phyloP scores from a whole-genome alignment of 2,797 vertebrate genomes.

The Myripristis murdjan region DNA sequence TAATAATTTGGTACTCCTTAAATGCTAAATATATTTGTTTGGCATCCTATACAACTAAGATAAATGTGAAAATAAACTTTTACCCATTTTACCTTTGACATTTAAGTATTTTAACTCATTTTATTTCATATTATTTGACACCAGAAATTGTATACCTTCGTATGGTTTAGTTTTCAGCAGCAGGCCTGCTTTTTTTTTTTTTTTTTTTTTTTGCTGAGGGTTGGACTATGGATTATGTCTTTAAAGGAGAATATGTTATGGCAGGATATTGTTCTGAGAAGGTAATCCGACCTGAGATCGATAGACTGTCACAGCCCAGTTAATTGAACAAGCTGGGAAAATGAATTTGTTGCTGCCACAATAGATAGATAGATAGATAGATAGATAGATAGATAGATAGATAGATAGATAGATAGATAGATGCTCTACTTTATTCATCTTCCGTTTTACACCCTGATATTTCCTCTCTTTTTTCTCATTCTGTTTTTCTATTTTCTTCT shows the following conservation, averaged over 20 bases:
- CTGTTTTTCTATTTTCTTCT: too few species aligned
- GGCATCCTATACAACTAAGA: too few species aligned
- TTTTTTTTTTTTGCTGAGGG: too few species aligned
- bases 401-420: constrained; percentile 4
- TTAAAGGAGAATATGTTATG: constrained; percentile 56
- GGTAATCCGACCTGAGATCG: constrained; percentile 75
- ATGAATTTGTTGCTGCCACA: constrained; percentile 64
- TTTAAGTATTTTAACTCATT: too few species aligned
- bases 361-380: constrained; percentile 2
- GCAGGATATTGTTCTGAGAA: constrained; percentile 69
- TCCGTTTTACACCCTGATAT: too few species aligned
- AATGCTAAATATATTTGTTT: too few species aligned
- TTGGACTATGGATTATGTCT: constrained; percentile 51
- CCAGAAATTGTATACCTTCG: not conserved
- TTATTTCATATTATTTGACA: not conserved
- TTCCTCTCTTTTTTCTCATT: too few species aligned
- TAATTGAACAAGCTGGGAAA: constrained; percentile 80
- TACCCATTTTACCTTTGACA: too few species aligned
- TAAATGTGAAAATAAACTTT: too few species aligned
- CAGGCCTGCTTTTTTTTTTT: constrained; percentile 14
- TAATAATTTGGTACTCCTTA: too few species aligned
- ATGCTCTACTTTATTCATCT: not conserved
- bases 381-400: constrained; percentile 30
- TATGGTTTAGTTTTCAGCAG: not conserved
- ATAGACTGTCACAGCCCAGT: constrained; percentile 61